phyloP scores from a whole-genome alignment of 2,797 vertebrate genomes.

The Trachurus trachurus region DNA sequence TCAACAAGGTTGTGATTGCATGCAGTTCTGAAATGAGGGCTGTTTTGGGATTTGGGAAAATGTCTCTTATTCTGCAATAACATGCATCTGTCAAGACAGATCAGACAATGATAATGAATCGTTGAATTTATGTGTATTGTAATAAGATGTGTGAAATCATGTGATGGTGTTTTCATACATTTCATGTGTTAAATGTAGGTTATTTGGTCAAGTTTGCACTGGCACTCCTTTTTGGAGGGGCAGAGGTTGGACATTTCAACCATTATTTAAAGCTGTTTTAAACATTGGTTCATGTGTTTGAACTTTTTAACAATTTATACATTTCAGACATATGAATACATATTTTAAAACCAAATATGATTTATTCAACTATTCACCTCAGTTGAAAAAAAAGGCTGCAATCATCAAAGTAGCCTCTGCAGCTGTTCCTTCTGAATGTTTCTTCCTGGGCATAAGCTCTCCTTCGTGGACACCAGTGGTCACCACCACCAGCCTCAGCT shows the following conservation, averaged over 20 bases:
- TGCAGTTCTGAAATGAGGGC: conserved; percentile 19
- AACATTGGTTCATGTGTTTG: not conserved
- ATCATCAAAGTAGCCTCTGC: not conserved
- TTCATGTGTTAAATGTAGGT: not conserved
- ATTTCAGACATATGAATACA: not conserved
- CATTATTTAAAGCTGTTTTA: not conserved
- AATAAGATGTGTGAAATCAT: too few relatives aligned
- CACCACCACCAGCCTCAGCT: not conserved
- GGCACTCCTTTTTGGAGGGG: not conserved
- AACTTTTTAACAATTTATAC: not conserved
- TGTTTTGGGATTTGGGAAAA: not conserved
- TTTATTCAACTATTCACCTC: not conserved
- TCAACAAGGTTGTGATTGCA: conserved; percentile 42
- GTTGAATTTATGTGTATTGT: too few relatives aligned
- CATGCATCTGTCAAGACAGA: too few relatives aligned
- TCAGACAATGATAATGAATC: too few relatives aligned
- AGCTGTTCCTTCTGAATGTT: not conserved
- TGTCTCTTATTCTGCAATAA: not conserved
- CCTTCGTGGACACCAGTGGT: not conserved
- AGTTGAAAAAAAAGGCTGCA: not conserved
- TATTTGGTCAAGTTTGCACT: not conserved
- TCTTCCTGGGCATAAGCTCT: not conserved
- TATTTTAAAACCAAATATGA: not conserved
- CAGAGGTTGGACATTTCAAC: not conserved
- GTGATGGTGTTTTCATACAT: not conserved